Evolutionary conservation across 2,113 vertebrate genomes (phyloP).

Genomic region (Ciconia boyciana): DNA sequence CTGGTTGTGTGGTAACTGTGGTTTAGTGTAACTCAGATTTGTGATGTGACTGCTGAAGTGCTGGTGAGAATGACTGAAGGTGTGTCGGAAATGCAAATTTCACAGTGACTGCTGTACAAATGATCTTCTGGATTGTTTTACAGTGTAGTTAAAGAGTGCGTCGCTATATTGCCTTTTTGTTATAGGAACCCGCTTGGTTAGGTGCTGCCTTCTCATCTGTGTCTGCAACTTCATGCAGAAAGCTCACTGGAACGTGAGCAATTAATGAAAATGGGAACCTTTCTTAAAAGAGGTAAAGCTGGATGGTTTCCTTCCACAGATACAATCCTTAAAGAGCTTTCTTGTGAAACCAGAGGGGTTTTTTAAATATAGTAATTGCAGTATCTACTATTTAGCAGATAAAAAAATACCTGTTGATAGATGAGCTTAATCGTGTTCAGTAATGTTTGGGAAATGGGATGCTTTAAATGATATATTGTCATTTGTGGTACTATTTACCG

Average conservation of each 20-base stretch:
- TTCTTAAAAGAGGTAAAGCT: background rate
- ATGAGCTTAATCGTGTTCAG: background rate
- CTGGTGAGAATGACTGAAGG: background rate
- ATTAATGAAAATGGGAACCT: background rate
- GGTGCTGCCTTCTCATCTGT: background rate
- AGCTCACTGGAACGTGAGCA: background rate
- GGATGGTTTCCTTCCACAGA: background rate
- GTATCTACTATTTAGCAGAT: background rate
- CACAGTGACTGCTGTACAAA: background rate
- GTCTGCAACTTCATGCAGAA: background rate
- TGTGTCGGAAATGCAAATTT: background rate
- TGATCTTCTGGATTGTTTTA: background rate
- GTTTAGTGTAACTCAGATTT: background rate
- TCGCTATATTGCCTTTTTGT: background rate
- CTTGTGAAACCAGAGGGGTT: background rate
- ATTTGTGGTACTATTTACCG: background rate
- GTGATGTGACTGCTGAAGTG: background rate
- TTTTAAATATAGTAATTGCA: background rate
- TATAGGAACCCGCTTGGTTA: background rate
- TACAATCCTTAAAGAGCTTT: background rate
- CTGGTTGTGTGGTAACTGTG: background rate
- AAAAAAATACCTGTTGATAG: background rate
- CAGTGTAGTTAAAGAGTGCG: background rate
- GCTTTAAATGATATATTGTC: fast-evolving
- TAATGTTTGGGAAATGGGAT: background rate